Percentiles rank a stretch among this genome's conserved stretches.
phyloP scores from a whole-genome alignment of 2,888 invertebrate genomes.

The Baronia brevicornis region DNA sequence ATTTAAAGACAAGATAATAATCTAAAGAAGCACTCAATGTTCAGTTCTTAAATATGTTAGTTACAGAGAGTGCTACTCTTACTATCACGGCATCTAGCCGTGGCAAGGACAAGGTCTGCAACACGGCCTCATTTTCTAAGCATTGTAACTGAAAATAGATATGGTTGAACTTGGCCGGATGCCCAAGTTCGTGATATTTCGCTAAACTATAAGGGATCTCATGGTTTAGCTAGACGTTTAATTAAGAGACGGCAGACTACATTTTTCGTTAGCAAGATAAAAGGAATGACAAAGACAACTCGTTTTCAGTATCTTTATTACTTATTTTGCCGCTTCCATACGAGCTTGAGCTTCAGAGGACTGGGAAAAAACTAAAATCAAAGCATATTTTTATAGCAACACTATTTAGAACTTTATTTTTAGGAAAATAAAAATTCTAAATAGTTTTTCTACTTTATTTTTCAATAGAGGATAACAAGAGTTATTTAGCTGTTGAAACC shows the following conservation, averaged over 20 bases:
- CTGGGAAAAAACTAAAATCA: no score
- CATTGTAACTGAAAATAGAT: constrained; percentile 18
- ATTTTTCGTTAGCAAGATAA: constrained; percentile 2
- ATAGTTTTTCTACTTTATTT: no score
- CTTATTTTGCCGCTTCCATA: no score
- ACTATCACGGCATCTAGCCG: constrained; percentile 15
- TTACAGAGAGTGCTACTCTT: constrained; percentile 14
- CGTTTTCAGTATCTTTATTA: no score
- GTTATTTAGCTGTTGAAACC: no score
- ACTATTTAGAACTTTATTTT: no score
- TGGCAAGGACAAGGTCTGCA: constrained; percentile 17
- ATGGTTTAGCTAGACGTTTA: constrained; percentile 11
- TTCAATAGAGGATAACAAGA: no score
- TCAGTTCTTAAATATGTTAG: constrained; percentile 10
- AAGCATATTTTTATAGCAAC: no score
- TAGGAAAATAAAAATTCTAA: no score
- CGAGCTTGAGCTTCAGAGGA: no score
- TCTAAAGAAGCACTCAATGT: constrained; percentile 8
- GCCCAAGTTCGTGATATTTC: constrained; percentile 9
- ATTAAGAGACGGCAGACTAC: constrained; percentile 9
- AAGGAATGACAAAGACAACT: no score
- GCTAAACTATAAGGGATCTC: constrained; percentile 11
- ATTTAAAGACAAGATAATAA: constrained; percentile 10
- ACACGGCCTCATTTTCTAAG: constrained; percentile 16
- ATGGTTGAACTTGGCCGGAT: constrained; percentile 15